Base-by-base conservation (phyloP, 1,140 invertebrate species). In the Lordiphosa mommai region DNA sequence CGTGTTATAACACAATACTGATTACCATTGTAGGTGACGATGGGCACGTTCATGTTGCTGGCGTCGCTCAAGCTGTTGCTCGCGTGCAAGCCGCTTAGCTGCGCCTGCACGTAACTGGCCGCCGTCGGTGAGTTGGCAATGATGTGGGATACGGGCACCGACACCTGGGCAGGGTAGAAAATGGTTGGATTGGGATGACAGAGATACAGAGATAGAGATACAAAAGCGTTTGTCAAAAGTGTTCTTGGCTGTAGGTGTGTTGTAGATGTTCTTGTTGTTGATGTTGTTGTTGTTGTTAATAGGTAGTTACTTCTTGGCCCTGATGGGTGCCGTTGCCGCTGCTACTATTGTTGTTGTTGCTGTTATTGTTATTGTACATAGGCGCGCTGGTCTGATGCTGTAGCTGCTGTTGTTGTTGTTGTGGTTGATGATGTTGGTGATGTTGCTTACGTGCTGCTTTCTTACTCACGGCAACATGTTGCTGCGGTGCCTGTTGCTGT, bases 61-160 rank as follows among this genome's bases (percentile, higher is more conserved):
- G 47, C 37, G 41, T 43, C 47, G 48, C 17, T 44, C 60, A 34
- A 71, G 56, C 50, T 90, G 90, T 49, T 90, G 90, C 59, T 89
- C 70, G 91, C 90, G 53, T 91, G 90, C 46, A 74, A 56, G 27
- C 61, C 69, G 50, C 52, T 88, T 23, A 88, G 61, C 37, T 87
- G 85, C 3, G 86, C 86, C 65, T 87, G 86, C 65, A 88, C 74
- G 46, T 88, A 86, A 43, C 74, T 86, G 47, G 89, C 86, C 48
- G 88, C 84, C 34, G 88, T 88, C 27, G 87, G 86, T 33, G 87
- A 88, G 43, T 87, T 87, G 51, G 86, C 86, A 65, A 87, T 87
- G 61, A 87, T 85, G 72, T 87, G 85, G 59, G 86, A 82, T 43
- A 87, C 86, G 71, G 76, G 71, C 50, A 80, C 76, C 44, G 76